Evolutionary conservation across 2,888 invertebrate species (phyloP), one percentile per base, ranked within the genome.

Genomic region (Melanostoma mellinum): DNA sequence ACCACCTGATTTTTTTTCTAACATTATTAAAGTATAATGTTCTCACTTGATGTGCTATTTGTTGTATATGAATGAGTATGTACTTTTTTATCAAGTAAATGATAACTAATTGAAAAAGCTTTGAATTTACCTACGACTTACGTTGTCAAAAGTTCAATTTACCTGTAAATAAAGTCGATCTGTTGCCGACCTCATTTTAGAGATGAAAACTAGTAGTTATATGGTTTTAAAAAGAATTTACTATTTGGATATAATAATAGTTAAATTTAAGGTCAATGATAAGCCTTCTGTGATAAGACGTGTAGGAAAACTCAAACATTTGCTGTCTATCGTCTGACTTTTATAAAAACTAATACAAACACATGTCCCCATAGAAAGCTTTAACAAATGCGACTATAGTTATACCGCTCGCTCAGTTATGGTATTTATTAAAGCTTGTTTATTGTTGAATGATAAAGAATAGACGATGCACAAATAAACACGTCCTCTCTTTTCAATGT

Each of bases 181-280:
- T 68, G 61, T 42, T 56, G 42, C n/a, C 35, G 61, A 61, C 42
- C 48, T 72, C 79, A 79, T 79, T 60, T 42, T 30, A n/a, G 3
- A 67, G n/a, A 32, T 38, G 50, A 55, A 9, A 32, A 53, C 67
- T 20, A 69, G 55, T 33, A 33, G 20, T 53, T 32, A 44, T 40
- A 3, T 44, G 6, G 35, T 33, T 42, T 58, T 2, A 9, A 36
- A n/a, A 33, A 46, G 8, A 33, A 42, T n/a, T 60, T 46, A 0
- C 9, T 46, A 20, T 35, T 20, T 46, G 20, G 32, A 5, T 8
- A 61, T 4, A 60, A 38, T 8, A 9, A 3, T 8, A 42, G 10
- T n/a, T 9, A 9, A 61, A 60, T 60, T 36, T 61, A 6, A 35
- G 9, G 53, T n/a, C 30, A 55, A 56, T 75, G 69, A 75, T 71